Percentiles rank a stretch among this genome's conserved stretches.
Evolutionary conservation across 2,888 invertebrate genomes (phyloP).

Genomic region (Hemithea aestivaria): DNA sequence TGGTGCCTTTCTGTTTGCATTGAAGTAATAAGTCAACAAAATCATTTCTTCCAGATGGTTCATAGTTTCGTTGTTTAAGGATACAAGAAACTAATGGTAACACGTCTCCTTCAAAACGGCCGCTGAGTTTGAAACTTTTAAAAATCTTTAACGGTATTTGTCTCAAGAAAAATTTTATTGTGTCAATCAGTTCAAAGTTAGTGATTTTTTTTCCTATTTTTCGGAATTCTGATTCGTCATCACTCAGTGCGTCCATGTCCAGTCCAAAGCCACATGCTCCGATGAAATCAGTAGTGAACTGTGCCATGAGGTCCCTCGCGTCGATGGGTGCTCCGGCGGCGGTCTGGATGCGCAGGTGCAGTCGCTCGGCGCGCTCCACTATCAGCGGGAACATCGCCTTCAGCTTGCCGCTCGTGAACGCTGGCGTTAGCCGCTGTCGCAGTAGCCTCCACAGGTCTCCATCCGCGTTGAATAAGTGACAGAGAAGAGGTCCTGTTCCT

Average conservation of each 20-base stretch:
- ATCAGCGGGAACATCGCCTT: conserved; percentile 57
- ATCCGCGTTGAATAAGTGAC: conserved; percentile 48
- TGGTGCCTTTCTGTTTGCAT: conserved; percentile 39
- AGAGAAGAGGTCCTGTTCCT: conserved; percentile 40
- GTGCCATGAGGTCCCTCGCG: conserved; percentile 52
- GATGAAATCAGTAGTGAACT: conserved; percentile 53
- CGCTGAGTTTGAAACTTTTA: conserved; percentile 32
- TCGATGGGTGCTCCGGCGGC: conserved; percentile 36
- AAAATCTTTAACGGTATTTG: too few relatives aligned
- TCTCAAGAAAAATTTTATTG: conserved; percentile 36
- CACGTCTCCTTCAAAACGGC: conserved; percentile 36
- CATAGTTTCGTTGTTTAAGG: conserved; percentile 40
- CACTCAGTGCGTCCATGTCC: conserved; percentile 44
- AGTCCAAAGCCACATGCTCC: conserved; percentile 54
- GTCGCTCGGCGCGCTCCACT: conserved; percentile 44
- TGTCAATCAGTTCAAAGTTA: conserved; percentile 23
- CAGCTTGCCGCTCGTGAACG: conserved; percentile 52
- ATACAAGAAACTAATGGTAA: conserved; percentile 41
- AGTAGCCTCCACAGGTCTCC: conserved; percentile 53
- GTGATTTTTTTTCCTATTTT: conserved; percentile 44
- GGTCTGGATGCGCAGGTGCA: conserved; percentile 33
- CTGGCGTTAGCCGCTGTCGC: conserved; percentile 52
- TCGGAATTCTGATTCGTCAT: conserved; percentile 45
- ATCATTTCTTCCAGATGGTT: conserved; percentile 46
- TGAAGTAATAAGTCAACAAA: conserved; percentile 50